Base-by-base conservation (phyloP, 2,113 vertebrate genomes). In the Atractosteus spatula region DNA sequence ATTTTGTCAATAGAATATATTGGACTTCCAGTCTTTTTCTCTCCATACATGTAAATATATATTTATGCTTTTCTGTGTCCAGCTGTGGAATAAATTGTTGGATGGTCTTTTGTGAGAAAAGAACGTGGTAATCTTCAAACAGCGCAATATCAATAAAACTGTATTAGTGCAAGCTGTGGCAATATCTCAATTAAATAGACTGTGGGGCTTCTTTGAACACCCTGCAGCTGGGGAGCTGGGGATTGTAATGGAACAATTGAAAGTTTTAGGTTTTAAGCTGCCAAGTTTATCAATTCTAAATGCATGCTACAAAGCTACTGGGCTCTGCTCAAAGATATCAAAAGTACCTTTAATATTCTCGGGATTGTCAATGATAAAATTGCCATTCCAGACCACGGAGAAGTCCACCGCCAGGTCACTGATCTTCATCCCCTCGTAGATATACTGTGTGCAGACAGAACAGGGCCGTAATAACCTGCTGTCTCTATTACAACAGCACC, bases 351-450 rank as follows among this genome's bases (percentile, higher is more conserved):
- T 93, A 80, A 99, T 92, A 43, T 95, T 89, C 84, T 96, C 95
- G 0, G 97, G 97, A 85, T 99, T 99, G 88, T 99, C 97, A 5
- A 99, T 99, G 73, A 98, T 94, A 61, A 99, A 99, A 84, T 98
- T 98, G 73, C 97, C 97, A 0, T 99, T 99, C 97, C 97, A 99
- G 54, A 99, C 95, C 79, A 99, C 97, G 0, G 97, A 97, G 55
- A 99, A 99, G 86, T 98, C 95, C 88, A 98, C 95, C 0, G 96
- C 93, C 77, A 99, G 82, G 87, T 95, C 96, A 79, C 96, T 99
- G 79, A 97, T 94, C 80, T 95, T 96, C 94, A 94, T 95, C 43
- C 96, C 96, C 0, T 99, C 97, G 0, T 99, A 99, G 72, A 95
- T 85, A 84, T 99, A 99, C 97, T 99, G 80, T 41, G 79, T 2